phyloP scores from a whole-genome alignment of 2,113 vertebrate genomes.

The Callopanchax toddi region DNA sequence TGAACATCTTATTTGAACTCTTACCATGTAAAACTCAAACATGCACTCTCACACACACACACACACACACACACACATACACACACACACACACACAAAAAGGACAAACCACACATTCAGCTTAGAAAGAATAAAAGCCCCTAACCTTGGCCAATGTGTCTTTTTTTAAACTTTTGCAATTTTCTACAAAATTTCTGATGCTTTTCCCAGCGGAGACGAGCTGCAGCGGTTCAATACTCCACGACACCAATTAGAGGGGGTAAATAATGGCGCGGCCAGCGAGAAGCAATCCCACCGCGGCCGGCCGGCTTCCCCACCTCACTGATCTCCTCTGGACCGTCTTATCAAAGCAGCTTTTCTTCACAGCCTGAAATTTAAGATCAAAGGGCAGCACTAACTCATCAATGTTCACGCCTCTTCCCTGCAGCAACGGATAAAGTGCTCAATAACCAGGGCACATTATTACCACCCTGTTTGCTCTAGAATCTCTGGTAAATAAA shows the following conservation, averaged over 20 bases:
- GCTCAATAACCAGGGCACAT: conserved; percentile 45
- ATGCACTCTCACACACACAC: too few relatives aligned
- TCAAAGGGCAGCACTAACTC: conserved; percentile 55
- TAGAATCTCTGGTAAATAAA: conserved; percentile 16
- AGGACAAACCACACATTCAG: not conserved
- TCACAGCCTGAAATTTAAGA: conserved; percentile 41
- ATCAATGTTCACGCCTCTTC: conserved; percentile 30
- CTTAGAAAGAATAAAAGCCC: not conserved
- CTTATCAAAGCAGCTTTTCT: conserved; percentile 60
- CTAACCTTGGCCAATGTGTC: conserved; percentile 5
- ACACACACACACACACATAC: too few relatives aligned
- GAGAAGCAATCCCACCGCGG: conserved; percentile 24
- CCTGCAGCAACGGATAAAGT: conserved; percentile 13
- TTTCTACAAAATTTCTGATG: conserved; percentile 20
- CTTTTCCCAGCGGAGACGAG: conserved; percentile 20
- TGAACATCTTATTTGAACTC: conserved; percentile 50
- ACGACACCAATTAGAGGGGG: conserved; percentile 66
- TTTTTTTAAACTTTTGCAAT: conserved; percentile 20
- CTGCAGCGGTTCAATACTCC: conserved; percentile 49
- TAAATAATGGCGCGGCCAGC: conserved; percentile 56
- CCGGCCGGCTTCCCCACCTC: conserved; percentile 33
- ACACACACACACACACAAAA: too few relatives aligned
- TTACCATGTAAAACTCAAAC: too few relatives aligned
- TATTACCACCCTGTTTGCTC: conserved; percentile 33
- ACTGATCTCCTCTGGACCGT: conserved; percentile 22